Evolutionary conservation across 2,113 vertebrate genomes (phyloP).

Genomic region (Geococcyx californianus): DNA sequence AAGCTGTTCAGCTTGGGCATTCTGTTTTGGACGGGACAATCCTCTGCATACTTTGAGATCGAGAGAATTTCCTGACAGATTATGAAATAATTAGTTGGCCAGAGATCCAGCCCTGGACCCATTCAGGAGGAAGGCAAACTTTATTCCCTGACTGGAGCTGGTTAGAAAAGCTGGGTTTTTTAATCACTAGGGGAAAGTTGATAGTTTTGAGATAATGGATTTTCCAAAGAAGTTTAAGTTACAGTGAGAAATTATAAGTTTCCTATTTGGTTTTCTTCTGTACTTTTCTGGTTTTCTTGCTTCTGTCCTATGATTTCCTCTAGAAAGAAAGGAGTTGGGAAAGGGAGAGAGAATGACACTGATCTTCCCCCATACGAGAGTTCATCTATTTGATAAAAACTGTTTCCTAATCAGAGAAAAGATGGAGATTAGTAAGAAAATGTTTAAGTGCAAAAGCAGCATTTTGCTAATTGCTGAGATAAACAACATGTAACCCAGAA

Average conservation of each 20-base stretch:
- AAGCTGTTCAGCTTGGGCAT: background rate
- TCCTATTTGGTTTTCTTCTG: background rate
- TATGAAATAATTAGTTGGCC: constrained; percentile 26
- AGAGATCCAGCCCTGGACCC: background rate
- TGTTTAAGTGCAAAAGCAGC: background rate
- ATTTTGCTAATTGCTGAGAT: background rate
- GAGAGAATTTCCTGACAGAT: constrained; percentile 46
- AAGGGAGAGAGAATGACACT: background rate
- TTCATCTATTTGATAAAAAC: background rate
- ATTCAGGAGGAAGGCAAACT: constrained; percentile 1
- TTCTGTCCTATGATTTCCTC: background rate
- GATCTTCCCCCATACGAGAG: background rate
- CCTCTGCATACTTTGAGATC: background rate
- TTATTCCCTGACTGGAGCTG: background rate
- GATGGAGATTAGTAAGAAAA: background rate
- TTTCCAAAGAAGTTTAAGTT: constrained; percentile 10
- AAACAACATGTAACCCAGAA: background rate
- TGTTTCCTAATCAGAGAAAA: background rate
- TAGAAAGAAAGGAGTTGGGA: background rate
- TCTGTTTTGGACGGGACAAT: background rate
- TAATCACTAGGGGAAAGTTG: background rate
- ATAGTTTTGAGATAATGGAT: background rate
- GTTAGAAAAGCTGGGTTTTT: background rate
- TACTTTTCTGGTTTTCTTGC: background rate
- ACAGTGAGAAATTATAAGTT: background rate